Evolutionary conservation across 2,797 vertebrate genomes (phyloP).

Genomic region (Sebastes oblongus): DNA sequence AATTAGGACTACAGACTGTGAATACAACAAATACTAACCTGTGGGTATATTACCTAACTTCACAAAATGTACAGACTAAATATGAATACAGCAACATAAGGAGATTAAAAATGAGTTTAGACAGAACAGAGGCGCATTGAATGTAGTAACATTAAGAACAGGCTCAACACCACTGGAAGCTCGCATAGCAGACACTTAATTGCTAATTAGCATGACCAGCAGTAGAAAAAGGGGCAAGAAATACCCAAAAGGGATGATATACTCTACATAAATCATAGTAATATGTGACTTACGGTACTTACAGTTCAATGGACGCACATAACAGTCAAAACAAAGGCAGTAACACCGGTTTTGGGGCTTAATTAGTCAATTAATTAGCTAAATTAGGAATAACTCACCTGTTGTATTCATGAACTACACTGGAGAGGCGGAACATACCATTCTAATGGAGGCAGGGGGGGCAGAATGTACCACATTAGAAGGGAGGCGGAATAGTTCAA

Average conservation of each 20-base stretch:
- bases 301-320: neutral
- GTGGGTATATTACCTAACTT: neutral
- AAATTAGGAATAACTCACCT: too few species aligned
- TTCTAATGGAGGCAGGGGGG: neutral
- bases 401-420: neutral
- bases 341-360: neutral
- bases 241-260: neutral
- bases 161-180: neutral
- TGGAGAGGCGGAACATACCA: neutral
- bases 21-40: neutral
- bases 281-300: neutral
- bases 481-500: neutral
- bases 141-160: neutral
- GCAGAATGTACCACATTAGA: neutral
- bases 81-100: neutral
- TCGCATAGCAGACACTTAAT: neutral
- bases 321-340: neutral
- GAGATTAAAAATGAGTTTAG: neutral
- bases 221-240: neutral
- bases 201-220: neutral
- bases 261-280: rapidly evolving
- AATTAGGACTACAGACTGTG: neutral
- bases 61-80: neutral
- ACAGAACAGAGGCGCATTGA: neutral
- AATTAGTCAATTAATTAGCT: neutral